Evolutionary conservation across 37 sponge, comb jelly and placozoan species (phyloP), one percentile per base, ranked within the genome.

Genomic region (Tethya wilhelma): DNA sequence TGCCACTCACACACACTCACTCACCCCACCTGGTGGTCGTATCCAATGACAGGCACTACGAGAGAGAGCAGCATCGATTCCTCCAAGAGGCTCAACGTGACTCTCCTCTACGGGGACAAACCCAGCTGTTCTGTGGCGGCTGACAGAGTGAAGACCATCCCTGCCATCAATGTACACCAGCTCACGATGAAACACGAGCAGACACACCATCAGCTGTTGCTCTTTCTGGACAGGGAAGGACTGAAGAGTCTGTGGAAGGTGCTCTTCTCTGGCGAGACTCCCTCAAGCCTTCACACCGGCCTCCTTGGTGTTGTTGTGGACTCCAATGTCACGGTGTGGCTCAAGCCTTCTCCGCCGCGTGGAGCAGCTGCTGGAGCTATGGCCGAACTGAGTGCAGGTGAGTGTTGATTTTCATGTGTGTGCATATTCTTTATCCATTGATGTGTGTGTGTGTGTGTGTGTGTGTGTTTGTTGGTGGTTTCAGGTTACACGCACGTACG

Each of bases 41-140:
- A 5, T 30, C 28, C 28, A 5, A 29, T 59, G 5, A 29, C 55
- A 49, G 9, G 17, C 55, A 49, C 9, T 49, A 17, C 55, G n/a
- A n/a, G n/a, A n/a, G 20, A 14, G 23, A 12, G 25, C 17, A 22
- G 57, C 37, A 38, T n/a, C 25, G 75, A 79, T 28, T 32, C 68
- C 23, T 34, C 22, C 6, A 36, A 75, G 8, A 38, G 29, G 42
- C 30, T 79, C 29, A 59, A 44, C 36, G 33, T 55, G 29, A 59
- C 76, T 57, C 84, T 84, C n/a, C 77, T 67, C 59, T 84, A 76
- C 34, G n/a, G 69, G 12, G 66, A 75, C 84, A 84, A 67, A 39
- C 42, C 20, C 42, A 84, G 84, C 56, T 66, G 77, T 22, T 69
- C 59, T 17, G 75, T 76, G 12, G 56, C 77, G 41, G 84, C 84